Conservation (phyloP, 2,888 invertebrate genomes). For the Invenusta paracnida region DNA sequence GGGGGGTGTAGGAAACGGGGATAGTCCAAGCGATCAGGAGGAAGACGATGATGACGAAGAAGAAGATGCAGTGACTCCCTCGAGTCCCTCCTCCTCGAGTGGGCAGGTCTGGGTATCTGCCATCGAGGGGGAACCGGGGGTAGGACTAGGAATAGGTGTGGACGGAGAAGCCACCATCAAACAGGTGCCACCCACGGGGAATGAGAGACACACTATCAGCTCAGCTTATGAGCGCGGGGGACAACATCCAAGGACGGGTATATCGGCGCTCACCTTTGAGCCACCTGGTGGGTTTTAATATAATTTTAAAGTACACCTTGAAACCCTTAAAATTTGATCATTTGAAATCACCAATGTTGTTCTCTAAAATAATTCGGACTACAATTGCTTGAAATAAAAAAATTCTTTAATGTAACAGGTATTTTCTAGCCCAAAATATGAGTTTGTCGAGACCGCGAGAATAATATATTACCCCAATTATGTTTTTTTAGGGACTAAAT, state of each 20-base stretch:
- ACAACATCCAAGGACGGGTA: conserved; percentile 75
- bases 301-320: too few relatives aligned
- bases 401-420: too few relatives aligned
- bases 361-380: too few relatives aligned
- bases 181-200: conserved; percentile 70
- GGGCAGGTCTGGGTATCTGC: conserved; percentile 58
- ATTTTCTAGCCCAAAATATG: too few relatives aligned
- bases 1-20: too few relatives aligned
- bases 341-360: too few relatives aligned
- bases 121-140: conserved; percentile 51
- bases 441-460: too few relatives aligned
- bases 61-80: conserved; percentile 54
- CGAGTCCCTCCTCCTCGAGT: conserved; percentile 61
- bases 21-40: too few relatives aligned
- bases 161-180: conserved; percentile 52
- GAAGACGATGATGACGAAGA: background rate
- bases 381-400: too few relatives aligned
- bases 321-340: too few relatives aligned
- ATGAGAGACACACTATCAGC: conserved; percentile 86
- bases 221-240: conserved; percentile 74
- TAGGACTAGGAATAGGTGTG: conserved; percentile 52
- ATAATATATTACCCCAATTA: too few relatives aligned
- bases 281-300: conserved; percentile 66
- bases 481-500: too few relatives aligned
- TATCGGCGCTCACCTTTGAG: conserved; percentile 81